These are phyloP conservation scores for Acleris emargana DNA, from an alignment of 2,888 invertebrate genomes.

Conservation along the genomic window DNA sequence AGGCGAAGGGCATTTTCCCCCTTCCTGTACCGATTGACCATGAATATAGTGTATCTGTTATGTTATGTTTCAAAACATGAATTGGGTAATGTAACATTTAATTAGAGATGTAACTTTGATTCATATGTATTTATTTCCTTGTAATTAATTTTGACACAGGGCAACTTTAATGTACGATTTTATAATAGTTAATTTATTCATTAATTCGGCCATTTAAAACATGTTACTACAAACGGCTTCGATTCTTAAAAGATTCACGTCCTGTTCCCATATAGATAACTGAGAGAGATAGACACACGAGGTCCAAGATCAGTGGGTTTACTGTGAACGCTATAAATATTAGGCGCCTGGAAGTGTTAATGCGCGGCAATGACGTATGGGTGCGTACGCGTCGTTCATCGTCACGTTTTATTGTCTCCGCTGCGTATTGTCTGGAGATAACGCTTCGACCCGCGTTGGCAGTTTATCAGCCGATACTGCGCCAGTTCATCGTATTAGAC, in stretches of 20 bases:
- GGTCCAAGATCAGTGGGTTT: slow-evolving; percentile 9
- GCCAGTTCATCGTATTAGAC: too few species aligned
- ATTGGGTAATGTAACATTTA: too few species aligned
- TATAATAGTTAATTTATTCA: too few species aligned
- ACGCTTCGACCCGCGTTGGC: neutral
- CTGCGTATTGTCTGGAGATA: slow-evolving; percentile 8
- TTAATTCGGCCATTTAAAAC: too few species aligned
- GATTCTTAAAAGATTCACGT: neutral
- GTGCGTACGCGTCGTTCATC: slow-evolving; percentile 6
- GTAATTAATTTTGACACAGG: too few species aligned
- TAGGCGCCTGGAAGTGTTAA: neutral
- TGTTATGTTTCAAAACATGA: too few species aligned
- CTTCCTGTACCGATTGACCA: slow-evolving; percentile 61
- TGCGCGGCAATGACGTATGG: slow-evolving; percentile 16
- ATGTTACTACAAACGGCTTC: too few species aligned
- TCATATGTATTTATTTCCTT: too few species aligned
- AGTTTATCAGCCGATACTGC: too few species aligned
- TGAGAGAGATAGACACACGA: slow-evolving; percentile 4
- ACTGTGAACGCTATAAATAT: slow-evolving; percentile 5
- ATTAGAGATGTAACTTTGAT: too few species aligned
- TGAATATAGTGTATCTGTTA: slow-evolving; percentile 51
- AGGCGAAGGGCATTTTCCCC: slow-evolving; percentile 75
- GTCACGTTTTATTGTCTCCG: neutral
- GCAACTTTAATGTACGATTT: too few species aligned
- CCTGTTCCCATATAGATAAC: slow-evolving; percentile 2